phyloP scores from a whole-genome alignment of 2,888 invertebrate genomes.

The Catotricha subobsoleta region DNA sequence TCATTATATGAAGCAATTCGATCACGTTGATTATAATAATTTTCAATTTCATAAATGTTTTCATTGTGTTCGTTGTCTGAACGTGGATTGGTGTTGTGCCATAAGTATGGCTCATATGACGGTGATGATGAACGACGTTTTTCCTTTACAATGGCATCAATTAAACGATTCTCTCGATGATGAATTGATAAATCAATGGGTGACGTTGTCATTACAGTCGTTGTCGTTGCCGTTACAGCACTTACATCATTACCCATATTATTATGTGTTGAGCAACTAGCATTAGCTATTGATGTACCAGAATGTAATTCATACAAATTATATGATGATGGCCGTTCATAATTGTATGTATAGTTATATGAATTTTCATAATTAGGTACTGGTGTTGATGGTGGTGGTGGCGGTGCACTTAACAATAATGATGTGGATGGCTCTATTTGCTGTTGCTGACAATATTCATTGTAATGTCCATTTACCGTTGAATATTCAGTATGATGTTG shows the following conservation, averaged over 20 bases:
- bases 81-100: not conserved
- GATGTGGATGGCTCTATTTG: conserved; percentile 11
- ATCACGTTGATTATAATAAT: not conserved
- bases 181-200: conserved; percentile 1
- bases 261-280: no score
- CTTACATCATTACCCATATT: not conserved
- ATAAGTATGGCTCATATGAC: no score
- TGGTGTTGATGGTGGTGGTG: not conserved
- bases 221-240: no score
- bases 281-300: no score
- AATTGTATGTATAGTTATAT: no score
- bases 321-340: not conserved
- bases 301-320: not conserved
- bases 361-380: no score
- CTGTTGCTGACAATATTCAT: not conserved
- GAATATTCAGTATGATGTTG: not conserved
- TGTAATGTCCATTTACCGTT: no score
- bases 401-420: not conserved
- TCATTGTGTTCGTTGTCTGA: no score
- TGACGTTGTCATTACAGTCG: not conserved
- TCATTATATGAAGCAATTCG: no score
- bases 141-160: not conserved
- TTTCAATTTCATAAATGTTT: no score
- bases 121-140: not conserved
- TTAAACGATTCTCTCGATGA: no score